phyloP scores from a whole-genome alignment of 1,140 invertebrate species.

The Carposina sasakii region DNA sequence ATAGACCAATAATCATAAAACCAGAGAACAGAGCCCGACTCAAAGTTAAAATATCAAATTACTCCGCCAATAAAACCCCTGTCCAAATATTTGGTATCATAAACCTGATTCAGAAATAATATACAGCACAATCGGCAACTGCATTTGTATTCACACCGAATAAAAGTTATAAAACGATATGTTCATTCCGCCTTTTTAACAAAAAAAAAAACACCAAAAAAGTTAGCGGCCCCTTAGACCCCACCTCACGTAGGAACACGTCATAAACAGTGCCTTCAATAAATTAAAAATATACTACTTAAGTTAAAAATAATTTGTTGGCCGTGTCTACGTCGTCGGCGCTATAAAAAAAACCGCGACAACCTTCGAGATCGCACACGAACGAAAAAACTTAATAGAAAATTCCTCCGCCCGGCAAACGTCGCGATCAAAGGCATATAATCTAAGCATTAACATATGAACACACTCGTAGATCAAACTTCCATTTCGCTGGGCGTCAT shows the following conservation, averaged over 20 bases:
- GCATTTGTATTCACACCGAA: constrained; percentile 57
- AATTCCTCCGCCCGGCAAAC: constrained; percentile 18
- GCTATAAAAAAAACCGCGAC: constrained; percentile 26
- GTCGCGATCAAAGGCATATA: constrained; percentile 29
- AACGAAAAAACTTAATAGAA: constrained; percentile 16
- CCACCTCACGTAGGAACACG: constrained; percentile 54
- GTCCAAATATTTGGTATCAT: constrained; percentile 69
- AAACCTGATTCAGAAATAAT: constrained; percentile 65
- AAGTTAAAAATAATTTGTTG: constrained; percentile 42
- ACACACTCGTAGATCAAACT: constrained; percentile 50
- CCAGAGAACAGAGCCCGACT: constrained; percentile 44
- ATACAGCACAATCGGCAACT: constrained; percentile 60
- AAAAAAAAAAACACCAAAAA: constrained; percentile 53
- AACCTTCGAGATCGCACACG: constrained; percentile 16
- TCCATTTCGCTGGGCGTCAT: constrained; percentile 53
- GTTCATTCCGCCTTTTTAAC: constrained; percentile 58
- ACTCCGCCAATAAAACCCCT: constrained; percentile 56
- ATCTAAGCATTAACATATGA: constrained; percentile 59
- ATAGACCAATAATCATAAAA: constrained; percentile 60
- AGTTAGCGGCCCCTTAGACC: constrained; percentile 42
- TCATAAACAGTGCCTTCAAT: constrained; percentile 54
- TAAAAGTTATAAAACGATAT: constrained; percentile 58
- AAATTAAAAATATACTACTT: constrained; percentile 51
- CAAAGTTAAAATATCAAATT: constrained; percentile 63
- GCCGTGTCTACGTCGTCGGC: constrained; percentile 10